Base-by-base conservation (phyloP, 2,113 vertebrate species). In the Trochalopteron elliotii region DNA sequence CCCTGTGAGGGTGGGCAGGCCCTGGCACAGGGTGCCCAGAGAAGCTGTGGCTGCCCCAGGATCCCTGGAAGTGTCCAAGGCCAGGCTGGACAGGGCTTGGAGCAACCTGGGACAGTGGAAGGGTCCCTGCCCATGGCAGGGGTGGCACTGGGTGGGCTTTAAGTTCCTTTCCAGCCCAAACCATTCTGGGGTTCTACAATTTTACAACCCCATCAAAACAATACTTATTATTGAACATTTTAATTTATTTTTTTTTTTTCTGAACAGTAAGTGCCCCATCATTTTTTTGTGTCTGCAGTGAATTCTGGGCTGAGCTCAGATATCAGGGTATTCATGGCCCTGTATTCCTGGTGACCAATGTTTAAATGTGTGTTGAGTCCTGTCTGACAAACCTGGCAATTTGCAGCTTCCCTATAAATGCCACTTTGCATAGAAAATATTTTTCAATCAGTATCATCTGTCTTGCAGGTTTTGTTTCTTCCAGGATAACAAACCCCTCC, bases 1-100 rank as follows among this genome's bases (percentile, higher is more conserved):
- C 5, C 4, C 10, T 47, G 30, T 0, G 25, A 76, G 63, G 21
- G 24, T 68, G 61, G 15, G 2, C 0, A 61, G 37, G 53, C 24
- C 37, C 69, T 53, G 78, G 78, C n/a, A 61, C 20, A 39, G 69
- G 12, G 5, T 67, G 9, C 47, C 24, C 87, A 83, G 70, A 47
- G 70, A 0, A 83, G 53, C 47, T 75, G 45, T 11, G 78, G 78
- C 78, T 83, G 53, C 21, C 21, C 47, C 78, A 60, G 65, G 18
- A 61, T 15, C 70, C 47, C 63, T 89, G 70, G n/a, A 0, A 47
- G 0, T 76, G 40, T 0, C 55, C 87, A 12, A 61, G 61, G n/a
- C 30, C 70, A 61, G 70, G 30, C 0, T 83, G 44, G 59, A 52
- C 0, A 0, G 52, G 37, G 44, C 10, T 67, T 5, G 78, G 69